Percentiles rank a stretch among this genome's conserved stretches.
Evolutionary conservation across 2,888 invertebrate genomes (phyloP).

Genomic region (Lissocephala sabroskyi): DNA sequence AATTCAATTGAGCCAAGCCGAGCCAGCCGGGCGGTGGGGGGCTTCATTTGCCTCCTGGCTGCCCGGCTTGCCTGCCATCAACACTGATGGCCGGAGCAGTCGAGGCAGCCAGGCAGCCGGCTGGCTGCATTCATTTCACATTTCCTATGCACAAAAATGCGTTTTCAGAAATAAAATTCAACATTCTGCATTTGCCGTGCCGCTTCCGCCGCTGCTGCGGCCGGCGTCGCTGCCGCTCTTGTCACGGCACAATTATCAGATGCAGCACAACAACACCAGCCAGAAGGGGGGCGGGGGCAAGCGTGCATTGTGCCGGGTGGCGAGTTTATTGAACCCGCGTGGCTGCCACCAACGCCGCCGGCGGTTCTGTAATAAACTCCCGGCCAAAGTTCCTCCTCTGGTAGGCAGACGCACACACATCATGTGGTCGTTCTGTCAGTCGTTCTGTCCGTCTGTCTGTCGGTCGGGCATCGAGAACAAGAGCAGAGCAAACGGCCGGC

Average conservation of each 20-base stretch:
- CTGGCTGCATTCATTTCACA: too few species aligned
- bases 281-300: constrained; percentile 15
- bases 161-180: constrained; percentile 43
- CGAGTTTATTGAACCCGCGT: constrained; percentile 49
- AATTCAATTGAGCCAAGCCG: constrained; percentile 17
- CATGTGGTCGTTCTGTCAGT: too few species aligned
- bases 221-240: constrained; percentile 19
- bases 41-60: constrained; percentile 4
- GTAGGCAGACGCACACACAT: not conserved
- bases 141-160: constrained; percentile 20
- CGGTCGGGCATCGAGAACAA: too few species aligned
- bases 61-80: not conserved
- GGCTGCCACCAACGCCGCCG: constrained; percentile 8
- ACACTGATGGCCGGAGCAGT: too few species aligned
- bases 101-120: too few species aligned
- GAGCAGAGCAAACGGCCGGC: too few species aligned
- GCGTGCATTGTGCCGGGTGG: constrained; percentile 14
- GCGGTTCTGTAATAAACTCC: constrained; percentile 24
- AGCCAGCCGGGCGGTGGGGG: not conserved
- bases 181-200: constrained; percentile 7
- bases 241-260: constrained; percentile 48
- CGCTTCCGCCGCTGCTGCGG: too few species aligned
- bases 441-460: too few species aligned
- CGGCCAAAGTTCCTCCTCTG: constrained; percentile 19
- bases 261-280: constrained; percentile 31